phyloP scores from a whole-genome alignment of 2,888 invertebrate species.

The Philereme transversata region DNA sequence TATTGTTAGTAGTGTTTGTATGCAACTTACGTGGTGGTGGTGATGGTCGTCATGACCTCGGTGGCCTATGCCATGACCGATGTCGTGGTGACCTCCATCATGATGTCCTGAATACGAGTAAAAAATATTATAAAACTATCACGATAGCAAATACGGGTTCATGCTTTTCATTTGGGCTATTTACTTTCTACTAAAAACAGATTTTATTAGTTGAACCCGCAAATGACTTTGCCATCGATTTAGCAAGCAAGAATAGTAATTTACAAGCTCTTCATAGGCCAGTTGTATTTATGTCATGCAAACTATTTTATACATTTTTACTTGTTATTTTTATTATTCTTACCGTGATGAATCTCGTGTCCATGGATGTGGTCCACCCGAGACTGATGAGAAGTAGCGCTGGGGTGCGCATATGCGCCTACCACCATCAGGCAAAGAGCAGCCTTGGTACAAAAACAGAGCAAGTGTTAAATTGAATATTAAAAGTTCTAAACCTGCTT shows the following conservation, averaged over 20 bases:
- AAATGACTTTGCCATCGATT: no score
- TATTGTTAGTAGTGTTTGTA: background rate
- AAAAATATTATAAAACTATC: no score
- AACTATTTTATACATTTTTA: no score
- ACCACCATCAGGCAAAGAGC: constrained; percentile 52
- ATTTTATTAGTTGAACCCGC: no score
- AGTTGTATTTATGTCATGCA: no score
- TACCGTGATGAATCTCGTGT: constrained; percentile 42
- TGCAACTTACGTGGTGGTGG: constrained; percentile 46
- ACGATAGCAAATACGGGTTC: no score
- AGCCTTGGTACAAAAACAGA: constrained; percentile 43
- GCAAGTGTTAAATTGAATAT: no score
- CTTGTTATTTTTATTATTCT: background rate
- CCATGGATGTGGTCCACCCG: constrained; percentile 49
- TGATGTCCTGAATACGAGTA: constrained; percentile 12
- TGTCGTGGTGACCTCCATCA: constrained; percentile 29
- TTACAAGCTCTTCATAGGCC: no score
- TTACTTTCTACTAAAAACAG: no score
- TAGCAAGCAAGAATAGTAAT: no score
- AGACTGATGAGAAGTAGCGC: constrained; percentile 58
- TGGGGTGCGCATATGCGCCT: constrained; percentile 50
- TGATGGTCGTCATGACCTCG: constrained; percentile 31
- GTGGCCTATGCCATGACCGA: constrained; percentile 32
- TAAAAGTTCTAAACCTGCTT: no score
- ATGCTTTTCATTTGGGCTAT: no score